Evolutionary conservation across 2,888 invertebrate genomes (phyloP).

Genomic region (Julus scanicus): DNA sequence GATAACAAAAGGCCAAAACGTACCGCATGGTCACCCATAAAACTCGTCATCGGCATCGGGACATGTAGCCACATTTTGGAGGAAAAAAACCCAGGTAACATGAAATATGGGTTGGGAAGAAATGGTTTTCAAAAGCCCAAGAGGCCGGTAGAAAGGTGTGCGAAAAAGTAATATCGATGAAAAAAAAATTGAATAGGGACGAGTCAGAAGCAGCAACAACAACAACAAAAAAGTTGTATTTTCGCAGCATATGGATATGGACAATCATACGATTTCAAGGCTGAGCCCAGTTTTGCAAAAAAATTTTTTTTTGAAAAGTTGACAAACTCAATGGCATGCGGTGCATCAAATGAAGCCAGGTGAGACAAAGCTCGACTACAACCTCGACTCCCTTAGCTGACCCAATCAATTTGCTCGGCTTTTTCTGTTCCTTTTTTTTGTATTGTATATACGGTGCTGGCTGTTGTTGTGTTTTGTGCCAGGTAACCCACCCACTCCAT

Average conservation of each 20-base stretch:
- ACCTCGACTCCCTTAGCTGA: slow-evolving; percentile 37
- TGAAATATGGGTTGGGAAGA: slow-evolving; percentile 24
- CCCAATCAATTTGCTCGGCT: slow-evolving; percentile 39
- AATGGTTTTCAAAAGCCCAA: not conserved
- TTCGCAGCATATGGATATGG: slow-evolving; percentile 5
- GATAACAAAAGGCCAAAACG: slow-evolving; percentile 28
- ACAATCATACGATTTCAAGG: slow-evolving; percentile 38
- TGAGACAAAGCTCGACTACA: slow-evolving; percentile 31
- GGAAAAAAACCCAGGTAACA: not conserved
- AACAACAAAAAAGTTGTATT: slow-evolving; percentile 10
- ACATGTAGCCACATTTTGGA: not conserved
- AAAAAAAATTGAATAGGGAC: slow-evolving; percentile 25
- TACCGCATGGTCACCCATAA: slow-evolving; percentile 22
- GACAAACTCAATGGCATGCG: slow-evolving; percentile 42
- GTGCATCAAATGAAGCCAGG: slow-evolving; percentile 24
- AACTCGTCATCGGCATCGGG: slow-evolving; percentile 5
- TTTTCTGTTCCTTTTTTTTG: not conserved
- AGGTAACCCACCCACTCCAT: slow-evolving; percentile 39
- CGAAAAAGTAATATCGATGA: slow-evolving; percentile 18
- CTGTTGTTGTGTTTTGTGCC: slow-evolving; percentile 36
- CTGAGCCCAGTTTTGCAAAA: not conserved
- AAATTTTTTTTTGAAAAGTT: slow-evolving; percentile 21
- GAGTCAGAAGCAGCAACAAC: not conserved
- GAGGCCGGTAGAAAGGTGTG: slow-evolving; percentile 17
- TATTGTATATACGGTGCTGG: slow-evolving; percentile 16